phyloP scores from a whole-genome alignment of 92 coral and sea anemone genomes.

The Zoanthus sansibaricus region DNA sequence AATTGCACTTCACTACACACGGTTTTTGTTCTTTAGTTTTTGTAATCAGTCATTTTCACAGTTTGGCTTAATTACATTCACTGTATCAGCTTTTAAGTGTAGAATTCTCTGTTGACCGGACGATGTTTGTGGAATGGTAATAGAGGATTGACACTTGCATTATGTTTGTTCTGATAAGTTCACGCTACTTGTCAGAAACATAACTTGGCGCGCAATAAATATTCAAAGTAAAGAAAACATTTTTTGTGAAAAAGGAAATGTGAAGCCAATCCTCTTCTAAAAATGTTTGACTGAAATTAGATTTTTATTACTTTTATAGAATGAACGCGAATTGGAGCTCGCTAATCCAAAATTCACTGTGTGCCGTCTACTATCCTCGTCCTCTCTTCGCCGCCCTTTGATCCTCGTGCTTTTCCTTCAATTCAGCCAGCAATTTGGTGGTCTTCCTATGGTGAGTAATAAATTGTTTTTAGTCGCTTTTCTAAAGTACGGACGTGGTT shows the following conservation, averaged over 20 bases:
- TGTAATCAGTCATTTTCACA: too few relatives aligned
- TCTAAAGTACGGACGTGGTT: background rate
- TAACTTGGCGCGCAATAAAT: too few relatives aligned
- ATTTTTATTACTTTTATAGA: background rate
- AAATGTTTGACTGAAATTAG: background rate
- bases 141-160: too few relatives aligned
- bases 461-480: background rate
- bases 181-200: too few relatives aligned
- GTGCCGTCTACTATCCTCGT: slow-evolving; percentile 5
- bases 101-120: too few relatives aligned
- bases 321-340: slow-evolving; percentile 30
- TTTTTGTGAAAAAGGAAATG: background rate
- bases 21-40: too few relatives aligned
- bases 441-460: slow-evolving; percentile 33
- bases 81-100: too few relatives aligned
- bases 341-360: slow-evolving; percentile 28
- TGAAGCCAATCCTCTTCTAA: background rate
- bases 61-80: too few relatives aligned
- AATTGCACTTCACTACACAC: too few relatives aligned
- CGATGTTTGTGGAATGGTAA: too few relatives aligned
- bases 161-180: too few relatives aligned
- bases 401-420: slow-evolving; percentile 20
- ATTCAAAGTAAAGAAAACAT: background rate
- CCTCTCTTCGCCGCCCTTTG: slow-evolving; percentile 39
- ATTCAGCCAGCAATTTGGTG: slow-evolving; percentile 34